Percentiles rank a stretch among this genome's conserved stretches.
Evolutionary conservation across 37 sponge, comb jelly and placozoan species (phyloP).

Genomic region (Theonella swinhoei): DNA sequence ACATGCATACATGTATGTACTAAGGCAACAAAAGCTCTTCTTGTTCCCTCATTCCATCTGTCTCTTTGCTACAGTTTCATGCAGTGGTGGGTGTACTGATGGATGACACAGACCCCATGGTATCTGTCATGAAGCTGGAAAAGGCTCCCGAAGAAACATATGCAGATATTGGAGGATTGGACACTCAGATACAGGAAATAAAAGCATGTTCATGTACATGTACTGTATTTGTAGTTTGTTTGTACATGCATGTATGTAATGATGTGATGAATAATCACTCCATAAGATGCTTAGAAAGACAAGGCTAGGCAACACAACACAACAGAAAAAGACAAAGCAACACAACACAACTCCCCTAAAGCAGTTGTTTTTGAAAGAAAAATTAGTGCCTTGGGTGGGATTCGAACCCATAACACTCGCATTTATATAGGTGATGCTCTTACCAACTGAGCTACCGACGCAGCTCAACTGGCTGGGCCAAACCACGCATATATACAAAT

Average conservation of each 20-base stretch:
- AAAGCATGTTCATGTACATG: conserved; percentile 62
- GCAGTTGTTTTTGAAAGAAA: too few species aligned
- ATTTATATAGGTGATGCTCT: too few species aligned
- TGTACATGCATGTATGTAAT: background rate
- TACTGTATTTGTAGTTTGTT: background rate
- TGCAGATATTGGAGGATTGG: conserved; percentile 98
- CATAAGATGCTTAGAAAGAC: too few species aligned
- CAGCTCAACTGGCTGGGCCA: too few species aligned
- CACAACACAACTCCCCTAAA: too few species aligned
- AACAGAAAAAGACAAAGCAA: too few species aligned
- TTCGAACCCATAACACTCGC: too few species aligned
- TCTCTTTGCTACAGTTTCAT: conserved; percentile 78
- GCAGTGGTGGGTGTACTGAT: conserved; percentile 96
- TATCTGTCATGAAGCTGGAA: conserved; percentile 99
- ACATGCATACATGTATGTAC: background rate
- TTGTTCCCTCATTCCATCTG: background rate
- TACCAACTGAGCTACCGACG: too few species aligned
- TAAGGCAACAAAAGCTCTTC: too few species aligned
- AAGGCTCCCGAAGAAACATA: conserved; percentile 98
- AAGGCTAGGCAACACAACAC: background rate
- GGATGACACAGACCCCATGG: conserved; percentile 99
- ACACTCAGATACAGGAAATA: conserved; percentile 97
- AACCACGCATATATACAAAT: too few species aligned
- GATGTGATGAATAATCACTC: too few species aligned
- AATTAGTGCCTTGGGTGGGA: too few species aligned